Evolutionary conservation across 2,797 vertebrate genomes (phyloP).

Genomic region (Coregonus suidteri): DNA sequence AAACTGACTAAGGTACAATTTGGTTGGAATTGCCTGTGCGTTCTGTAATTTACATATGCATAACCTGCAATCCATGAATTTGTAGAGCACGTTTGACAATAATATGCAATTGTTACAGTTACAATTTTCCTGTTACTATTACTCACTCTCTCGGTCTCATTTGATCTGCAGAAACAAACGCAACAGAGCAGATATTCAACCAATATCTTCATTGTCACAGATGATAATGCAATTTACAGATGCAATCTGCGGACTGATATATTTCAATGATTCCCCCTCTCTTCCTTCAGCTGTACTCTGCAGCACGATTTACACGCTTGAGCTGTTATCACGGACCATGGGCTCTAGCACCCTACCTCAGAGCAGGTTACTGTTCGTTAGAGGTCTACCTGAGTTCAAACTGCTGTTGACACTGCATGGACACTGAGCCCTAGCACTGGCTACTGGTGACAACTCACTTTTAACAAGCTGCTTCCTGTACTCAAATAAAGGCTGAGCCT

Average conservation of each 20-base stretch:
- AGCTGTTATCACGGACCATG: neutral
- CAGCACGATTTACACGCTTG: neutral
- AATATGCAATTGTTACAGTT: neutral
- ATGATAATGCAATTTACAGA: constrained; percentile 10
- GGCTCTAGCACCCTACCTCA: neutral
- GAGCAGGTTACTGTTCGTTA: neutral
- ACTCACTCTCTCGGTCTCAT: neutral
- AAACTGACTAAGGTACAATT: neutral
- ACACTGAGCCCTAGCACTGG: neutral
- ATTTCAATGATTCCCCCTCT: neutral
- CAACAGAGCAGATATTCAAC: neutral
- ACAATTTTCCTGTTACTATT: neutral
- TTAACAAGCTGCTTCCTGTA: neutral
- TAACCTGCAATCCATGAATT: neutral
- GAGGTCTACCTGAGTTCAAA: neutral
- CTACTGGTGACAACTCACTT: neutral
- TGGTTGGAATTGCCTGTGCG: neutral
- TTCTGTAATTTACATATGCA: neutral
- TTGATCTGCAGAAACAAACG: neutral
- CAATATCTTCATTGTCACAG: neutral
- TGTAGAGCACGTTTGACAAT: neutral
- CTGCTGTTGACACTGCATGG: neutral
- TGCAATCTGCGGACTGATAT: neutral
- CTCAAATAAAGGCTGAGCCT: neutral
- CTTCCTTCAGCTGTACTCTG: neutral